Conservation (phyloP, 2,797 vertebrate genomes). For the Harpagifer antarcticus region DNA sequence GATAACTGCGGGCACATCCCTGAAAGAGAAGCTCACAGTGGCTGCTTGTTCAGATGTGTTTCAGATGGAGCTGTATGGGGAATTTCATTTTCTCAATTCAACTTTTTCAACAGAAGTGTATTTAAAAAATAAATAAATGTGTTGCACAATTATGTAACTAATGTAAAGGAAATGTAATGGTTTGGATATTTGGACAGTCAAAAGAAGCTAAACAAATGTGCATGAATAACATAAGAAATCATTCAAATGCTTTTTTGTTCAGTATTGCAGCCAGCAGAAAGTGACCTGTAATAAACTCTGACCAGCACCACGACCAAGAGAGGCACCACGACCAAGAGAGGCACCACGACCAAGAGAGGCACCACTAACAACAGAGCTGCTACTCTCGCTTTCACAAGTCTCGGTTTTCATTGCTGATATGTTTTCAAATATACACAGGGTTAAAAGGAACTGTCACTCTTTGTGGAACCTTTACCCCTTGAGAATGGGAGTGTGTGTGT, state of each 20-base stretch:
- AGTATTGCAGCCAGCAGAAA: not conserved
- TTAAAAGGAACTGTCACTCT: not conserved
- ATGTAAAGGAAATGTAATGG: not conserved
- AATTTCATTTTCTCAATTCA: not conserved
- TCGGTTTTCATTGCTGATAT: not conserved
- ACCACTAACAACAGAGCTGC: not conserved
- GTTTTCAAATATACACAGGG: not conserved
- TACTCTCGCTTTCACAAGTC: not conserved
- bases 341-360: too few relatives aligned
- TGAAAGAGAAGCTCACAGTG: not conserved
- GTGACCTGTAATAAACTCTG: not conserved
- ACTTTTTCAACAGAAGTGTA: too few relatives aligned
- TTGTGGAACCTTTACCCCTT: not conserved
- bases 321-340: too few relatives aligned
- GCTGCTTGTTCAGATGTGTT: too few relatives aligned
- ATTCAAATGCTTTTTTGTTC: too few relatives aligned
- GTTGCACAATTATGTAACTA: not conserved
- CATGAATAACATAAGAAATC: not conserved
- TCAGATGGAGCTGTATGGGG: not conserved
- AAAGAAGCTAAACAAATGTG: not conserved
- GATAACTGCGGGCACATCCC: not conserved
- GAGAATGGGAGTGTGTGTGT: not conserved
- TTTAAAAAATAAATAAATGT: too few relatives aligned
- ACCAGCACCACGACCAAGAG: not conserved
- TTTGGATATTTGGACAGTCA: not conserved